These are phyloP conservation scores for Mimumesa dahlbomi DNA, from an alignment of 2,888 invertebrate species.

Conservation along the genomic window DNA sequence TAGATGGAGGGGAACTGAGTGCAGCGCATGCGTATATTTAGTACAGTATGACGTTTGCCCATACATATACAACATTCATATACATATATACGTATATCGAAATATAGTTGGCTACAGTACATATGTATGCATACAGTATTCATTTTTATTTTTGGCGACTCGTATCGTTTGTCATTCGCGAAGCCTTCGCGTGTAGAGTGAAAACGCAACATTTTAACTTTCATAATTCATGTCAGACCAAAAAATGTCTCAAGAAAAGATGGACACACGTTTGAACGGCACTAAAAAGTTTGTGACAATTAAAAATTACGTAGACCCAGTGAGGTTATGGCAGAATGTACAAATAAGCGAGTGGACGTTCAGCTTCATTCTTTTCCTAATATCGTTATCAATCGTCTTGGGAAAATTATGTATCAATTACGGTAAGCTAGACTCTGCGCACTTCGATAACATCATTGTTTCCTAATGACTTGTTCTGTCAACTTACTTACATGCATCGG, in stretches of 20 bases:
- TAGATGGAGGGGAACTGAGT: slow-evolving; percentile 3
- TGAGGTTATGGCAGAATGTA: slow-evolving; percentile 52
- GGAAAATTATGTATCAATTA: slow-evolving; percentile 70
- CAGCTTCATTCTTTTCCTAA: slow-evolving; percentile 61
- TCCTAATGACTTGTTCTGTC: slow-evolving; percentile 1
- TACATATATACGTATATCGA: not conserved
- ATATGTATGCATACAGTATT: slow-evolving; percentile 56
- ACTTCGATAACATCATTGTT: not conserved
- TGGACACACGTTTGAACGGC: slow-evolving; percentile 18
- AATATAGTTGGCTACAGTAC: no score
- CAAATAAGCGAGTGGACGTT: slow-evolving; percentile 70
- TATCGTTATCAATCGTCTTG: slow-evolving; percentile 66
- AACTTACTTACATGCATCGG: not conserved
- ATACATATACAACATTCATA: no score
- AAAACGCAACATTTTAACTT: no score
- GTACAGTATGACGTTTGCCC: no score
- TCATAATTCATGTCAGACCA: no score
- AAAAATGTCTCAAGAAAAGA: slow-evolving; percentile 26
- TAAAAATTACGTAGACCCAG: not conserved
- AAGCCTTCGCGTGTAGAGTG: not conserved
- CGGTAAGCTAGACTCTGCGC: slow-evolving; percentile 58
- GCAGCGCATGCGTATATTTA: slow-evolving; percentile 35
- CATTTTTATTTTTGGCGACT: slow-evolving; percentile 64
- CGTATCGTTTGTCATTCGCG: slow-evolving; percentile 37
- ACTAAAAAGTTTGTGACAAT: not conserved